Evolutionary conservation across 2,113 vertebrate genomes (phyloP), one percentile per base, ranked within the genome.

Genomic region (Menidia beryllina): DNA sequence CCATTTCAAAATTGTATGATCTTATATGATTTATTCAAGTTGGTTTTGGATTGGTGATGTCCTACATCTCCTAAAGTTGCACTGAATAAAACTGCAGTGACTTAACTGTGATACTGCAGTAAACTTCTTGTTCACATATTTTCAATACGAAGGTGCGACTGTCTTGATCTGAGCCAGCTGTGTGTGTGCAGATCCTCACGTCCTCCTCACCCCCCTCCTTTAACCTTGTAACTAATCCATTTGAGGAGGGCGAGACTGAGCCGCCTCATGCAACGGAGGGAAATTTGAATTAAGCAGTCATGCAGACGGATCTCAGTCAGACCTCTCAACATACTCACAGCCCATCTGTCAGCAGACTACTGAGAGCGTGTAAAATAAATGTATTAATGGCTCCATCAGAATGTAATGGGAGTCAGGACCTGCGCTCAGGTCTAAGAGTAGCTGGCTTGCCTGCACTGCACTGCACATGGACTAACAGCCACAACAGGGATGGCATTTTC

Each of bases 171-270:
- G 39, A 49, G 19, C 19, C 34, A 39, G 67, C 64, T 53, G 21
- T 49, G 54, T 50, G 61, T 63, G 79, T 78, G 88, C 41, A 6
- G 57, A 8, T 59, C 50, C 71, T 87, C 77, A 85, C 63, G 75
- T 87, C 72, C 69, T 69, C 75, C 39, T 34, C 4, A 14, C 36
- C 20, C 43, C 38, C 69, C 50, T 64, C 69, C 67, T 77, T 79
- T 74, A 82, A 77, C 75, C 55, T 74, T 72, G 74, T 81, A 89
- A 85, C 58, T 75, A 59, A 87, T 83, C 77, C 59, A 41, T 50
- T 58, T 9, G 63, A 54, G 60, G 54, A 59, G 41, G 14, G 34
- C 55, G 51, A 59, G 60, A 67, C 71, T 51, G 70, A 68, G 54
- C 8, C 1, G 14, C 69, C 52, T 77, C 68, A 62, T 43, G 72